Evolutionary conservation across 2,888 invertebrate genomes (phyloP), one percentile per base, ranked within the genome.

Genomic region (Pristionchus fissidentatus): DNA sequence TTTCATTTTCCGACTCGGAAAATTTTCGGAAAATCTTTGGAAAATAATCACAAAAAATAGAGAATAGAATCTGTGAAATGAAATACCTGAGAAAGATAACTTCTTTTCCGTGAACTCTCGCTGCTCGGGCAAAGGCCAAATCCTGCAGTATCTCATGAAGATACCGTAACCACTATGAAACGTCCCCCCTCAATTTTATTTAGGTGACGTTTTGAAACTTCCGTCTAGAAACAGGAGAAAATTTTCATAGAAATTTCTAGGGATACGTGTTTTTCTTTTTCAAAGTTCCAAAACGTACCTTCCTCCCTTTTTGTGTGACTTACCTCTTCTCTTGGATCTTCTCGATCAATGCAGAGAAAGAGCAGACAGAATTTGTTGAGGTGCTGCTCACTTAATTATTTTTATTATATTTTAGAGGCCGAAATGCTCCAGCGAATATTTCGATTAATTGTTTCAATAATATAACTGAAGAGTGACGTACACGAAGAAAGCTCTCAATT

Each of bases 301-400:
- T 13, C 10, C 10, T 19, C 10, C 10, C 10, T n/a, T n/a, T n/a
- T n/a, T n/a, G 10, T 22, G 49, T 49, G 19, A 57, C 43, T 10
- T 19, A 83, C 83, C 55, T 83, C 83, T 19, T 83, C 83, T 35
- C 73, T 49, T 8, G 57, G 52, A 22, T 83, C 83, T 1, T 70
- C 46, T 22, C 55, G 52, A 35, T 83, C 83, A 3, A 70, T 35
- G 29, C 83, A 83, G 4, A 83, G 19, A 55, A 83, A 83, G 52
- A 83, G 73, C 15, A 83, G 70, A 43, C 70, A 70, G 55, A 83
- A 83, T 32, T 83, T 83, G 35, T 70, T 13, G 26, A 83, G 46
- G 35, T 73, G 83, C 19, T 83, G 70, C 19, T 83, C 83, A 38
- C 83, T 83, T 52, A 26, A 83, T 26, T 26, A 60, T n/a, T 60